These are phyloP conservation scores for Coreius guichenoti DNA, from an alignment of 2,797 vertebrate genomes.

Conservation along the genomic window DNA sequence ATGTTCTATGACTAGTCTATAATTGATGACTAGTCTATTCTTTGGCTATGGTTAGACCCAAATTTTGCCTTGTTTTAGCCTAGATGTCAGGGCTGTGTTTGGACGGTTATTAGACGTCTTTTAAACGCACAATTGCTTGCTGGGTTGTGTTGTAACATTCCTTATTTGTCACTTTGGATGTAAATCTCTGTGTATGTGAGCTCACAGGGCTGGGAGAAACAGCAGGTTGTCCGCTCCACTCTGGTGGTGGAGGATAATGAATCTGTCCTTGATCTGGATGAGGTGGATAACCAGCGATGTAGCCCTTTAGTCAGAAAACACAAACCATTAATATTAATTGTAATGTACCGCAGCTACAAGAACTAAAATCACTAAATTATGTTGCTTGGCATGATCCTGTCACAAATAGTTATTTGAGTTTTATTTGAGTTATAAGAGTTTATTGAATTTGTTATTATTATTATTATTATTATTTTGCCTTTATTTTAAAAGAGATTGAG, in stretches of 20 bases:
- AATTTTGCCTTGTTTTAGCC: too few relatives aligned
- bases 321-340: background rate
- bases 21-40: too few relatives aligned
- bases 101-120: too few relatives aligned
- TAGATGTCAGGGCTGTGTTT: too few relatives aligned
- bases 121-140: too few relatives aligned
- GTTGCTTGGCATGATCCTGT: background rate
- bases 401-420: background rate
- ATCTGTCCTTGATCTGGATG: slow-evolving; percentile 38
- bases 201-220: slow-evolving; percentile 53
- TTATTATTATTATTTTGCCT: too few relatives aligned
- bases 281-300: slow-evolving; percentile 38
- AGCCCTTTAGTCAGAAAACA: slow-evolving; percentile 31
- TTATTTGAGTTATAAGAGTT: too few relatives aligned
- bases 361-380: background rate
- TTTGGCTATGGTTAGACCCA: too few relatives aligned
- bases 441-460: too few relatives aligned
- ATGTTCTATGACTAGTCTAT: too few relatives aligned
- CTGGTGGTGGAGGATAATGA: slow-evolving; percentile 58
- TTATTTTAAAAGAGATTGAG: background rate
- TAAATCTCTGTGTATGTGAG: background rate
- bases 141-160: background rate
- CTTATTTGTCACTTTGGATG: background rate
- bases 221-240: slow-evolving; percentile 61
- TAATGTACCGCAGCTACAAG: background rate